Evolutionary conservation across 2,797 vertebrate species (phyloP).

Genomic region (Lepidocolaptes lacrymiger): DNA sequence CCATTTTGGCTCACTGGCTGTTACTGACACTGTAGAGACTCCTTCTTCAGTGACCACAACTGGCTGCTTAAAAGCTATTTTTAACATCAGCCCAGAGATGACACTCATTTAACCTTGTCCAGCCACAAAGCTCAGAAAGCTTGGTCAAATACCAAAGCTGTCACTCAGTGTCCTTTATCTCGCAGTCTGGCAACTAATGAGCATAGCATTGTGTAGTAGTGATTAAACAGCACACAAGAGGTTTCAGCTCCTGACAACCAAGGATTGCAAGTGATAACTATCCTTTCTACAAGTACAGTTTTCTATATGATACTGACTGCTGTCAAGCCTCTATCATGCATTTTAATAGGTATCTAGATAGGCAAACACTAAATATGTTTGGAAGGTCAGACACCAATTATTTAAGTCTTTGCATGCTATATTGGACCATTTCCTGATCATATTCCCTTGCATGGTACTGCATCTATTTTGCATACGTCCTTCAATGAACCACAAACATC

Average conservation of each 20-base stretch:
- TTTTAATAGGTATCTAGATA: neutral
- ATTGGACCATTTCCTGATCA: neutral
- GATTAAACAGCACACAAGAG: conserved; percentile 1
- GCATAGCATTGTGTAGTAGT: neutral
- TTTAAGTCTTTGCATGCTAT: neutral
- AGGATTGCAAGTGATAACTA: neutral
- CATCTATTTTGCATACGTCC: neutral
- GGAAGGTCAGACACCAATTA: neutral
- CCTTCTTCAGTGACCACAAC: neutral
- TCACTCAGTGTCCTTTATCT: neutral
- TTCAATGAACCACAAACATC: neutral
- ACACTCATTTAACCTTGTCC: neutral
- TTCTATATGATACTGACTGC: neutral
- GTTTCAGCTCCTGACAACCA: neutral
- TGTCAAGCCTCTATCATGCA: neutral
- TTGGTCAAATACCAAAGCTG: neutral
- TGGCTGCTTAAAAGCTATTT: neutral
- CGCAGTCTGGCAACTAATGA: neutral
- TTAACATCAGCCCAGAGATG: neutral
- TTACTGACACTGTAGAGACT: neutral
- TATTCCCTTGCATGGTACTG: neutral
- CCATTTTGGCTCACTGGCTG: neutral
- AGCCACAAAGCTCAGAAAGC: neutral
- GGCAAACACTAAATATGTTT: neutral
- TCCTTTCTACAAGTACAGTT: neutral